Base-by-base conservation (phyloP, 2,888 invertebrate genomes). In the Agrotis exclamationis region DNA sequence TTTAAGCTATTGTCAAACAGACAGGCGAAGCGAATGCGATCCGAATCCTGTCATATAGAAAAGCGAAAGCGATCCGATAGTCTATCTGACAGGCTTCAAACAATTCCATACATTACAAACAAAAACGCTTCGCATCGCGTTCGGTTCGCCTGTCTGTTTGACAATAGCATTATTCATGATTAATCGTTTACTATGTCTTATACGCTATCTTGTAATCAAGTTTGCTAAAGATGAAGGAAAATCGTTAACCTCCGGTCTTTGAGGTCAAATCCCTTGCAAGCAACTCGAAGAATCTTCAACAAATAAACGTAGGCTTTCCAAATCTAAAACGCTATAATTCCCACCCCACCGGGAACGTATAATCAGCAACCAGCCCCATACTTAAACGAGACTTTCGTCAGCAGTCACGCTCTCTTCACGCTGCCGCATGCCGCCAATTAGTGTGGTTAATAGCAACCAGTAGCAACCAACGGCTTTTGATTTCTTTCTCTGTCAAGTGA, bases 331-430 rank as follows among this genome's bases (percentile, higher is more conserved):
- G 13, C 58, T 54, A 63, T 63, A 63, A 76, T 74, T 56, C 64
- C 53, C 22, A 9, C 22, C 44, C 51, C n/a, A 67, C 63, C 48
- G 54, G 59, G 53, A 65, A 62, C 57, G 57, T 73, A 57, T 63
- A 73, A 75, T 83, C 69, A 68, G 33, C 18, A 53, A 39, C 63
- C 56, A 53, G 59, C 63, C 44, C 75, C 70, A 68, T 74, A 72
- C 70, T 83, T 75, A 74, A 24, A 39, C 56, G 58, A 83, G 79
- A 87, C 85, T 87, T 88, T 88, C 87, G 71, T 79, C 76, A 22
- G 58, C 58, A 74, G 93, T 92, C 89, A 92, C 92, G 93, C 93
- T 93, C 91, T 93, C 93, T 93, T 88, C 92, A 86, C 91, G 78
- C 82, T 79, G 77, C 85, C 79, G 82, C 83, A 82, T 79, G 77